Base-by-base conservation (phyloP, 2,113 vertebrate genomes). In the Neodon shergylaensis region DNA sequence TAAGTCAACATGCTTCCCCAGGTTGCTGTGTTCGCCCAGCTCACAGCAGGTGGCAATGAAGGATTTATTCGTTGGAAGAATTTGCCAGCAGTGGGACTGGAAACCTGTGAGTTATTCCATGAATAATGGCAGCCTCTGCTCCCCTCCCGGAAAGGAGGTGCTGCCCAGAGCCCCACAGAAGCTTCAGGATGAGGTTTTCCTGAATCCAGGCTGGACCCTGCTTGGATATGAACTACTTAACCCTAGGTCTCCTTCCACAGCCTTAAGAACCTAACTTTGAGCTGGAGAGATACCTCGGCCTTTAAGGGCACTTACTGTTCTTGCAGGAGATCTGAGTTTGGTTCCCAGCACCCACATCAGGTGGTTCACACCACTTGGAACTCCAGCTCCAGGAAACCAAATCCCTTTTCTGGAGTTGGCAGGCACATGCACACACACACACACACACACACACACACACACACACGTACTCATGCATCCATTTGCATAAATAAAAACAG, bases 1-100 rank as follows among this genome's bases (percentile, higher is more conserved):
- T 33, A 19, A 39, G 7, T 33, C 14, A 24, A 5, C 65, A 52
- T 36, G 58, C 19, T 90, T 90, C 39, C 36, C 72, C 49, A 82
- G 14, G n/a, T 21, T 89, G 31, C 44, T 78, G 10, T 22, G 17
- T 33, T 44, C 47, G 44, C n/a, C 61, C 24, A 91, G 61, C 31
- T 86, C 44, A 92, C 14, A 86, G 47, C 10, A 83, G 58, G 36
- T 93, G 78, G 68, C 74, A 79, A 93, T 70, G 76, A 91, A 89
- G 91, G 54, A 22, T 12, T 83, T 70, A 24, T 10, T 84, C 66
- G 36, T 54, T 86, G 19, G 49, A 82, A 52, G 70, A 89, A 24
- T 31, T 65, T 54, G 49, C 31, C 85, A 74, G 61, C 28, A 88
- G 26, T 66, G 19, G 22, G 26, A 26, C 19, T 12, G 49, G 19